Base-by-base conservation (phyloP, 2,113 vertebrate species). In the Circaetus gallicus region DNA sequence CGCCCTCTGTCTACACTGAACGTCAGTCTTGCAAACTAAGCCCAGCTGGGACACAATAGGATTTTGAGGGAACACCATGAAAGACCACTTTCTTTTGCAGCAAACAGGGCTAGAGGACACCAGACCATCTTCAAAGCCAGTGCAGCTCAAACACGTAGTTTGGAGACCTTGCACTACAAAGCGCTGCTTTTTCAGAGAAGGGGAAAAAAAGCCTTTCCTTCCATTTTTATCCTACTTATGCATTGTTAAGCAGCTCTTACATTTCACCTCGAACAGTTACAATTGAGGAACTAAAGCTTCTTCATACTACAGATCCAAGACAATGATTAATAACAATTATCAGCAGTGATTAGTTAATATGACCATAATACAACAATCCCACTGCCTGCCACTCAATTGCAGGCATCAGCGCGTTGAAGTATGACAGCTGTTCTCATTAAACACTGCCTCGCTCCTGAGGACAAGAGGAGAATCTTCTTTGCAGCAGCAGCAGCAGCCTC, bases 271-370 rank as follows among this genome's bases (percentile, higher is more conserved):
- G 0, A 81, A 81, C 25, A 70, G 73, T 56, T 53, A 95, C 45
- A 89, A 70, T 2, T 38, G 59, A 55, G n/a, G 42, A 92, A 91
- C 38, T 89, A 82, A 85, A 80, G 53, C 40, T 79, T 73, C 72
- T 52, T 93, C 81, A 61, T 22, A 55, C 62, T 62, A 58, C 49
- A 62, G 78, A 92, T 89, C 61, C 71, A 95, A 92, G 82, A 79
- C 59, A 83, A 73, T 38, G 62, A 93, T 93, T 93, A 96, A 34
- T 82, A 94, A 74, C 36, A 82, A 80, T 95, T 92, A 95, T 29
- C 78, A 95, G 62, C 66, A 66, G 31, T 40, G 66, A 82, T 93
- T 96, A 91, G 86, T 72, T 94, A 93, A 94, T 85, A 40, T 1
- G 32, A 74, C 50, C 86, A 76, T 47, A 95, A 94, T 47, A 87